phyloP scores from a whole-genome alignment of 2,113 vertebrate species.

The Platanista minor region DNA sequence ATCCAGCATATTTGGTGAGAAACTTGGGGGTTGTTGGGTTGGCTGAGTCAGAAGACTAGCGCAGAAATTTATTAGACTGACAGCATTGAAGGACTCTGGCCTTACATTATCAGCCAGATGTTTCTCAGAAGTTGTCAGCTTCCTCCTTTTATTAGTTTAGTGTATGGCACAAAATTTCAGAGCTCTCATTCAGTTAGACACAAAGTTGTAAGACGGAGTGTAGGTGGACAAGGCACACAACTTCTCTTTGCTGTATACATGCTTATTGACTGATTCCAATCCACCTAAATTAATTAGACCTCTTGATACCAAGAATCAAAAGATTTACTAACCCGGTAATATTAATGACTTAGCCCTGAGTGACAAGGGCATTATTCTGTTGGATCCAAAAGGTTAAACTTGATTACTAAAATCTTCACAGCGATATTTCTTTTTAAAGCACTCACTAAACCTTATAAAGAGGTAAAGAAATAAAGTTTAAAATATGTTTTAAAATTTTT shows the following conservation, averaged over 20 bases:
- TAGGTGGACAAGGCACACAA: neutral
- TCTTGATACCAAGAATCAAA: conserved; percentile 26
- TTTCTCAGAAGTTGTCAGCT: neutral
- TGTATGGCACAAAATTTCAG: neutral
- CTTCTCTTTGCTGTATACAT: neutral
- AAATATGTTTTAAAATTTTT: neutral
- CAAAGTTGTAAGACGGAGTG: neutral
- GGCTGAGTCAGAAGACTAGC: neutral
- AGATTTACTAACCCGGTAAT: neutral
- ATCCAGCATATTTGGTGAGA: neutral
- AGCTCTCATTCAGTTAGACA: neutral
- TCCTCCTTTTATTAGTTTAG: neutral
- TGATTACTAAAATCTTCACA: conserved; percentile 6
- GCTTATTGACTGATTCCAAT: neutral
- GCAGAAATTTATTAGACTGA: neutral
- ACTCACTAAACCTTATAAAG: neutral
- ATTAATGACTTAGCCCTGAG: neutral
- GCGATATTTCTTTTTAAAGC: conserved; percentile 14
- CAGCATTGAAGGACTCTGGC: neutral
- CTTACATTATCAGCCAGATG: neutral
- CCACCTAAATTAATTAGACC: conserved; percentile 32
- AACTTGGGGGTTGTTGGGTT: neutral
- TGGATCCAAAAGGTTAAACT: conserved; percentile 38
- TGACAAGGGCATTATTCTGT: neutral
- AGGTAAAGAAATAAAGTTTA: neutral